Conservation (phyloP, 2,888 invertebrate species). For the Pseudanteris insignis region DNA sequence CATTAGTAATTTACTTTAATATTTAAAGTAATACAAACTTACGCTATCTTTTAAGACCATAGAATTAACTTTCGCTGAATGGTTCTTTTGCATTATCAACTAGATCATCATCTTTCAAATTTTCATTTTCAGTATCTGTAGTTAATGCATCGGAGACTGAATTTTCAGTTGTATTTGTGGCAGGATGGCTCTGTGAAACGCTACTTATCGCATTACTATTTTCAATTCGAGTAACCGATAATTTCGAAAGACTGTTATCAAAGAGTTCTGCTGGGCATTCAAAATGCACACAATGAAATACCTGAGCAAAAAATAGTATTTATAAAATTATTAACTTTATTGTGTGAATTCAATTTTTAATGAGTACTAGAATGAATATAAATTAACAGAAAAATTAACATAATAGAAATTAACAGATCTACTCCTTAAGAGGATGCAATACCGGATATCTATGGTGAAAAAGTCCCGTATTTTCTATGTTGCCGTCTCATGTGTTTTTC, state of each 20-base stretch:
- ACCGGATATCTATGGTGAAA: no score
- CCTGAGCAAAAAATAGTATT: slow-evolving; percentile 68
- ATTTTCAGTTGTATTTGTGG: slow-evolving; percentile 51
- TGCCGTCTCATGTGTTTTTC: no score
- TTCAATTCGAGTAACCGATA: slow-evolving; percentile 49
- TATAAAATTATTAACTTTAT: no score
- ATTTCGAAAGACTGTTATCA: slow-evolving; percentile 48
- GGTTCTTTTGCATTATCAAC: slow-evolving; percentile 37
- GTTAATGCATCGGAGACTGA: slow-evolving; percentile 58
- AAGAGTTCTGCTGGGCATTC: slow-evolving; percentile 85
- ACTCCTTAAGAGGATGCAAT: no score
- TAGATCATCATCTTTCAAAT: slow-evolving; percentile 43
- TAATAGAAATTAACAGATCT: no score
- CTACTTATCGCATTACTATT: slow-evolving; percentile 31
- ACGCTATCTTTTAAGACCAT: not conserved
- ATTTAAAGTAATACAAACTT: slow-evolving; percentile 1
- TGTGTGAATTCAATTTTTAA: no score
- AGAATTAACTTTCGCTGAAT: slow-evolving; percentile 1
- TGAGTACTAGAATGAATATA: no score
- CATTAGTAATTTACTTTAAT: slow-evolving; percentile 4
- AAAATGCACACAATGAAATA: slow-evolving; percentile 97
- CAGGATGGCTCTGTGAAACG: not conserved
- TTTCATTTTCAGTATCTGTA: slow-evolving; percentile 55
- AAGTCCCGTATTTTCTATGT: no score
- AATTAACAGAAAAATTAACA: no score